A percentile compares a stretch with the other conserved stretches of the same genome.
phyloP scores from a whole-genome alignment of 2,888 invertebrate species.

The Pheosia tremula region DNA sequence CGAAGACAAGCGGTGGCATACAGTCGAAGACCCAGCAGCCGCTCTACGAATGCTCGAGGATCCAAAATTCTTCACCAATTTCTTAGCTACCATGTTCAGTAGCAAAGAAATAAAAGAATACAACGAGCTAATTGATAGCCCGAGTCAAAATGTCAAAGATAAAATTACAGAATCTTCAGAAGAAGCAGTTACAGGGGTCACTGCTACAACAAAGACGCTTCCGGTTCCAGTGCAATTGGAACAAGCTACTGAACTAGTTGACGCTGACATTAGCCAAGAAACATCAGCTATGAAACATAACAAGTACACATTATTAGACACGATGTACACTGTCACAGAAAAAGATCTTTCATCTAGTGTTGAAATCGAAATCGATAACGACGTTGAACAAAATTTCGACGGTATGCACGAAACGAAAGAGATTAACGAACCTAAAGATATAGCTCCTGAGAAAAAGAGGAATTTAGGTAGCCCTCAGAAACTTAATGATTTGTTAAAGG shows the following conservation, averaged over 20 bases:
- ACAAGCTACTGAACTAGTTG: constrained; percentile 7
- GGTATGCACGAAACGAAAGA: neutral
- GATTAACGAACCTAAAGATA: neutral
- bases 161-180: neutral
- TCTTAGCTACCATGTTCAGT: constrained; percentile 54
- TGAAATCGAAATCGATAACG: constrained; percentile 24
- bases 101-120: constrained; percentile 47
- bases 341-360: neutral
- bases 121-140: constrained; percentile 17
- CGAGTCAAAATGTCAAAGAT: constrained; percentile 8
- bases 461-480: too few relatives aligned
- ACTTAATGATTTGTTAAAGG: too few relatives aligned
- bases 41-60: constrained; percentile 42
- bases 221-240: neutral
- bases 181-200: constrained; percentile 3
- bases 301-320: constrained; percentile 19
- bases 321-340: too few relatives aligned
- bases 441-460: neutral
- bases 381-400: constrained; percentile 6
- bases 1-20: too few relatives aligned
- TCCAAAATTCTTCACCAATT: constrained; percentile 50
- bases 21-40: constrained; percentile 13
- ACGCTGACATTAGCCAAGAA: constrained; percentile 8
- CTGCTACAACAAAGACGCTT: neutral
- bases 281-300: constrained; percentile 3